phyloP scores from a whole-genome alignment of 2,888 invertebrate genomes.

The Philereme transversata region DNA sequence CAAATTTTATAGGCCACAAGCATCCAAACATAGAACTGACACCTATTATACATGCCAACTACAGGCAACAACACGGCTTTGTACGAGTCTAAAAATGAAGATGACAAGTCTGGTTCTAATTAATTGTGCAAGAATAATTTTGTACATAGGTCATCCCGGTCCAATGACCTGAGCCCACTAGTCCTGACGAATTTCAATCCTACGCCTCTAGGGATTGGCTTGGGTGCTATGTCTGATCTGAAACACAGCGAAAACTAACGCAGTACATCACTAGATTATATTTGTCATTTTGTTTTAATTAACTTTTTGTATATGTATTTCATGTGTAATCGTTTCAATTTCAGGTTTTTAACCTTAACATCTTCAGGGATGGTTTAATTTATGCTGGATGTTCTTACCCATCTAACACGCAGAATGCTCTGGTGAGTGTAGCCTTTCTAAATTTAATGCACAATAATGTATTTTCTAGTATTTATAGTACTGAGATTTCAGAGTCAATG shows the following conservation, averaged over 20 bases:
- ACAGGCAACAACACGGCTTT: slow-evolving; percentile 3
- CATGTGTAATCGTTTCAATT: slow-evolving; percentile 27
- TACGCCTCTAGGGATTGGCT: slow-evolving; percentile 2
- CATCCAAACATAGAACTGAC: no score
- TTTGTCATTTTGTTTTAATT: neutral
- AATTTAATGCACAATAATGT: no score
- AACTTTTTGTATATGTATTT: neutral
- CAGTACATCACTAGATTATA: no score
- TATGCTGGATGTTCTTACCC: slow-evolving; percentile 77
- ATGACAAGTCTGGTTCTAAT: slow-evolving; percentile 19
- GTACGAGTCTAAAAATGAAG: neutral
- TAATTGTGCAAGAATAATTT: slow-evolving; percentile 24
- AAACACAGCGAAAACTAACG: no score
- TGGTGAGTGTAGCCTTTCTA: slow-evolving; percentile 50
- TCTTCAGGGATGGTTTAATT: slow-evolving; percentile 72
- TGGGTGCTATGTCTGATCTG: no score
- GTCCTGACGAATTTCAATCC: slow-evolving; percentile 9
- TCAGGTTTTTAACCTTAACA: slow-evolving; percentile 74
- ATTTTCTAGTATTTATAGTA: no score
- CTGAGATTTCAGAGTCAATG: no score
- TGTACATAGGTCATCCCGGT: slow-evolving; percentile 20
- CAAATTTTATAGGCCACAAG: no score
- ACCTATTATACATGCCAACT: slow-evolving; percentile 5
- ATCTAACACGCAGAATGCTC: slow-evolving; percentile 68
- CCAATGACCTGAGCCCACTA: slow-evolving; percentile 12